A percentile compares a stretch with the other conserved stretches of the same genome.
These are phyloP conservation scores for Aricia agestis DNA, from an alignment of 1,140 invertebrate species.

Conservation along the genomic window DNA sequence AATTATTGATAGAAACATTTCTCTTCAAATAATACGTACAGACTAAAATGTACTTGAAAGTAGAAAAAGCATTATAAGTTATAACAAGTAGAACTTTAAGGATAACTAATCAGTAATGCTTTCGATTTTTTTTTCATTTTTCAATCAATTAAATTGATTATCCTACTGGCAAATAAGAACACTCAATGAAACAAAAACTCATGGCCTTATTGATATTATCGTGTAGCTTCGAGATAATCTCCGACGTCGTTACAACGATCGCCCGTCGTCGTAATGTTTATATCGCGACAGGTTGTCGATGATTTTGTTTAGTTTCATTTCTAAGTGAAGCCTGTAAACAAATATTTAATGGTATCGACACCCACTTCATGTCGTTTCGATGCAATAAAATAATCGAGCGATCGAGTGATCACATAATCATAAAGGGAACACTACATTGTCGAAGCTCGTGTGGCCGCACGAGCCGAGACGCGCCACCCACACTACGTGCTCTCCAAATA, in stretches of 20 bases:
- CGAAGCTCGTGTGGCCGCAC: background rate
- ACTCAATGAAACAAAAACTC: too few relatives aligned
- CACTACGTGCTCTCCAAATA: background rate
- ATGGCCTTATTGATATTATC: background rate
- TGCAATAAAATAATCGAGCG: constrained; percentile 6
- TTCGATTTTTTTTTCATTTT: too few relatives aligned
- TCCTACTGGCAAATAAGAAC: too few relatives aligned
- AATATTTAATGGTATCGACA: constrained; percentile 4
- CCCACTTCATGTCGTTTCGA: constrained; percentile 2
- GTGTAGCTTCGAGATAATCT: background rate
- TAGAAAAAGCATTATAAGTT: too few relatives aligned
- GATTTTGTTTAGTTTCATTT: constrained; percentile 14
- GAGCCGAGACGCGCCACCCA: background rate
- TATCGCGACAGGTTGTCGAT: background rate
- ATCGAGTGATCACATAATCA: background rate
- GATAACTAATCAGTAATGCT: too few relatives aligned
- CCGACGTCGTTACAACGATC: background rate
- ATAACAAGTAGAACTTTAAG: too few relatives aligned
- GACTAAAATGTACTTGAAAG: too few relatives aligned
- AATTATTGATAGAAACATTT: background rate
- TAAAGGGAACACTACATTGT: background rate
- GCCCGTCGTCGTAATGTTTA: background rate
- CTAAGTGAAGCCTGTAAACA: background rate
- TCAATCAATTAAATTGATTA: too few relatives aligned
- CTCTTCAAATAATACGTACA: too few relatives aligned